phyloP scores from a whole-genome alignment of 2,113 vertebrate genomes.

The Ophthalmolycus amberensis region DNA sequence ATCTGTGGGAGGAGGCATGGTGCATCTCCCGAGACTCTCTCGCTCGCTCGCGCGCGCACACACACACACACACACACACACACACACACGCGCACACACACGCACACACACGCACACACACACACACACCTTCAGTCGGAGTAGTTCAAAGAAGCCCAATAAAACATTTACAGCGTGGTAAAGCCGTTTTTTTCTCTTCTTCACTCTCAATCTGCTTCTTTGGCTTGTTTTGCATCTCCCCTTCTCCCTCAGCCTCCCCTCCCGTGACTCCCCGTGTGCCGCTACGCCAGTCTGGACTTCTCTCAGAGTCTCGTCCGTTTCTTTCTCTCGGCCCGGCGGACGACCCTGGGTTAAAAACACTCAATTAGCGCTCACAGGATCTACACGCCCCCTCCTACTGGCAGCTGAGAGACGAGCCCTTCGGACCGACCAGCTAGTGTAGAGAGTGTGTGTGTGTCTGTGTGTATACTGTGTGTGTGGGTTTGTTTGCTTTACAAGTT shows the following conservation, averaged over 20 bases:
- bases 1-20: conserved; percentile 47
- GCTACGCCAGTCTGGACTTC: conserved; percentile 33
- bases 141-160: conserved; percentile 76
- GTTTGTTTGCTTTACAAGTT: conserved; percentile 28
- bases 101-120: conserved; percentile 16
- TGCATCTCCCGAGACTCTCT: conserved; percentile 38
- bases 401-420: conserved; percentile 56
- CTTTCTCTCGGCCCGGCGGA: conserved; percentile 41
- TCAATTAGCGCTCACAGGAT: conserved; percentile 78
- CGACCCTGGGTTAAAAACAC: conserved; percentile 80
- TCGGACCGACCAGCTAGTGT: conserved; percentile 43
- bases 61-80: conserved; percentile 5
- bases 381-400: conserved; percentile 56
- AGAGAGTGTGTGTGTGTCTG: background rate
- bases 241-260: conserved; percentile 1
- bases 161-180: conserved; percentile 80
- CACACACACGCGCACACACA: conserved; percentile 22
- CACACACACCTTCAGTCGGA: conserved; percentile 33
- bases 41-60: background rate
- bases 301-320: conserved; percentile 17
- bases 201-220: conserved; percentile 53
- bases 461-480: background rate
- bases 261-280: conserved; percentile 16
- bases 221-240: conserved; percentile 43
- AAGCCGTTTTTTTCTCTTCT: conserved; percentile 43